Evolutionary conservation across 2,888 invertebrate genomes (phyloP).

Genomic region (Papilio elwesi): DNA sequence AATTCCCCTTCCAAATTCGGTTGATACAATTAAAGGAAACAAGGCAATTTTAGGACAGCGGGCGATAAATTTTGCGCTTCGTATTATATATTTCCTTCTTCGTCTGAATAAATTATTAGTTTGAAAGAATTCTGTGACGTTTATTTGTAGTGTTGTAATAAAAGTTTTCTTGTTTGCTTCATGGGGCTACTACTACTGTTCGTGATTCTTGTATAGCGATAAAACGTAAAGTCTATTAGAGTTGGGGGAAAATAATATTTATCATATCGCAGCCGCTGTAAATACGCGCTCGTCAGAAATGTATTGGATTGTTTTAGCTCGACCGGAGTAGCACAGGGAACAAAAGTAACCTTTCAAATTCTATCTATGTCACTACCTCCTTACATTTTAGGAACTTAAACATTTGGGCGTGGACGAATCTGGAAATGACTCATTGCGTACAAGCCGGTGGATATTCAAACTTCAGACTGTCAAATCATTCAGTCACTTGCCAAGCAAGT

Average conservation of each 20-base stretch:
- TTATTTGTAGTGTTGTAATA: conserved; percentile 12
- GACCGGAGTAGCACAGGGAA: too few relatives aligned
- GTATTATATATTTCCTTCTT: conserved; percentile 23
- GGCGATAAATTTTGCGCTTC: conserved; percentile 24
- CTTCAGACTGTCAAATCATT: neutral
- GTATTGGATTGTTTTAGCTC: neutral
- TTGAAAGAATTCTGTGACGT: conserved; percentile 23
- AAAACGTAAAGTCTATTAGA: neutral
- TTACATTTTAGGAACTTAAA: too few relatives aligned
- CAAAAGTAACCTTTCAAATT: too few relatives aligned
- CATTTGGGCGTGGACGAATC: too few relatives aligned
- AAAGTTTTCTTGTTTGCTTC: conserved; percentile 18
- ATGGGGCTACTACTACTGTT: neutral
- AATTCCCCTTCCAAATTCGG: conserved; percentile 45
- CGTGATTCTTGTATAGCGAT: neutral
- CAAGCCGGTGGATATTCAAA: neutral
- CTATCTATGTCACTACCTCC: too few relatives aligned
- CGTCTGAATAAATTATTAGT: conserved; percentile 25
- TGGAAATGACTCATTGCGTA: neutral
- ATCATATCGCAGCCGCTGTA: neutral
- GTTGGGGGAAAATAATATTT: conserved; percentile 7
- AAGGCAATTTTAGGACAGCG: conserved; percentile 29
- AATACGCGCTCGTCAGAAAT: neutral
- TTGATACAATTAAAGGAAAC: conserved; percentile 47
- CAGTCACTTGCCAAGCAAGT: too few relatives aligned